Evolutionary conservation across 2,888 invertebrate genomes (phyloP).

Genomic region (Coelinius sp.): DNA sequence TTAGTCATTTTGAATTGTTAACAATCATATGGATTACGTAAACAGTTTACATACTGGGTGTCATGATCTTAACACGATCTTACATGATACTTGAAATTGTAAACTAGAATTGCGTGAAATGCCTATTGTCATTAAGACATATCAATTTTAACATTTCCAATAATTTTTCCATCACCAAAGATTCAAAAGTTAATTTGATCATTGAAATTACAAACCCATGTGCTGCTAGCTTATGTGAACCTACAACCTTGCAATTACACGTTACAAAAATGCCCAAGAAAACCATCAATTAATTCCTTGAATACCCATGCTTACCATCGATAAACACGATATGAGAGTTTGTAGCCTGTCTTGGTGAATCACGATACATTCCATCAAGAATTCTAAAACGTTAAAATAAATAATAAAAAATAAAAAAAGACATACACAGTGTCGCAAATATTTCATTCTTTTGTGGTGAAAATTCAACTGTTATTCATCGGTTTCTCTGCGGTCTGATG

Average conservation of each 20-base stretch:
- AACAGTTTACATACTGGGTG: background rate
- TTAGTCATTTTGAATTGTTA: conserved; percentile 53
- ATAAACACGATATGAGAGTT: conserved; percentile 12
- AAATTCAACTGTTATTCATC: background rate
- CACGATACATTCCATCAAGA: background rate
- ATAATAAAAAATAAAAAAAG: too few relatives aligned
- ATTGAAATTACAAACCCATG: background rate
- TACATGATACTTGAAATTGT: background rate
- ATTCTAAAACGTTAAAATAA: too few relatives aligned
- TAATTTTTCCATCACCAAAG: background rate
- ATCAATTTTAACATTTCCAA: conserved; percentile 1
- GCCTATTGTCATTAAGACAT: background rate
- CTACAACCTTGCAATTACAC: conserved; percentile 48
- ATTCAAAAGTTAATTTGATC: background rate
- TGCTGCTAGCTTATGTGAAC: conserved; percentile 33
- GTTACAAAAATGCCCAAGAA: conserved; percentile 46
- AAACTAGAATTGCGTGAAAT: background rate
- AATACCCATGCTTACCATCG: conserved; percentile 2
- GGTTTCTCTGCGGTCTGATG: background rate
- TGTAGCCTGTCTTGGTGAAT: background rate
- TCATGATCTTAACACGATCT: conserved; percentile 8
- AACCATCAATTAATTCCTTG: conserved; percentile 7
- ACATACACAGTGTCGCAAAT: background rate
- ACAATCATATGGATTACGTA: conserved; percentile 30
- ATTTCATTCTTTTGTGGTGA: background rate